Conservation (phyloP, 1,140 invertebrate genomes). For the Bombus impatiens region DNA sequence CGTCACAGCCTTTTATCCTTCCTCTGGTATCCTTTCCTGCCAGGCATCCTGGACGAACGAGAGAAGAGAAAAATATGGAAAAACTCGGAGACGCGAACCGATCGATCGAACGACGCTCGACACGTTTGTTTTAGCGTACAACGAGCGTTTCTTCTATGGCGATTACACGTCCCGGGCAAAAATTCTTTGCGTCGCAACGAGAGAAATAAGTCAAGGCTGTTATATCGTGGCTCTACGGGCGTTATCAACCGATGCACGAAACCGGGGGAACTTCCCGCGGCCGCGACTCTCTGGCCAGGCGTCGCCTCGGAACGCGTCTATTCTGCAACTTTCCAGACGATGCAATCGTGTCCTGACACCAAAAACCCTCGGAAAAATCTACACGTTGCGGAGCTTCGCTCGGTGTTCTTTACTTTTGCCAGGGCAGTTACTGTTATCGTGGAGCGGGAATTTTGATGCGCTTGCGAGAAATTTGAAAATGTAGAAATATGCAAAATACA, state of each 20-base stretch:
- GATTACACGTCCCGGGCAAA: neutral
- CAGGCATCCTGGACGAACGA: neutral
- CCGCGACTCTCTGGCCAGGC: neutral
- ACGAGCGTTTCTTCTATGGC: neutral
- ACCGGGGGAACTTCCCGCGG: slow-evolving; percentile 47
- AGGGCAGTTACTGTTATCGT: no score
- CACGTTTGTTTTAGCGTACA: slow-evolving; percentile 6
- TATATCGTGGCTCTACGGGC: neutral
- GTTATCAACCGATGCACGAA: slow-evolving; percentile 49
- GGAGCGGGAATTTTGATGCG: no score
- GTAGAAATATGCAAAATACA: no score
- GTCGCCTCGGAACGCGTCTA: neutral
- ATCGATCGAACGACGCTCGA: neutral
- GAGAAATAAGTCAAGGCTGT: slow-evolving; percentile 16
- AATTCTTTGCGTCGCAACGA: slow-evolving; percentile 21
- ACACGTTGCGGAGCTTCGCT: neutral
- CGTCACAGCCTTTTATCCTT: neutral
- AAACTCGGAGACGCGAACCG: neutral
- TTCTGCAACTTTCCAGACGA: slow-evolving; percentile 38
- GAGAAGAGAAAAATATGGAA: neutral
- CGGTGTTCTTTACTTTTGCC: no score
- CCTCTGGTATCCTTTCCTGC: no score
- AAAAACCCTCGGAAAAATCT: neutral
- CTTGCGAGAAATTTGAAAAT: no score
- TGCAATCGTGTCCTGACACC: neutral